Percentiles rank a stretch among this genome's conserved stretches.
Conservation (phyloP, 2,113 vertebrate species). For the Notothenia coriiceps region DNA sequence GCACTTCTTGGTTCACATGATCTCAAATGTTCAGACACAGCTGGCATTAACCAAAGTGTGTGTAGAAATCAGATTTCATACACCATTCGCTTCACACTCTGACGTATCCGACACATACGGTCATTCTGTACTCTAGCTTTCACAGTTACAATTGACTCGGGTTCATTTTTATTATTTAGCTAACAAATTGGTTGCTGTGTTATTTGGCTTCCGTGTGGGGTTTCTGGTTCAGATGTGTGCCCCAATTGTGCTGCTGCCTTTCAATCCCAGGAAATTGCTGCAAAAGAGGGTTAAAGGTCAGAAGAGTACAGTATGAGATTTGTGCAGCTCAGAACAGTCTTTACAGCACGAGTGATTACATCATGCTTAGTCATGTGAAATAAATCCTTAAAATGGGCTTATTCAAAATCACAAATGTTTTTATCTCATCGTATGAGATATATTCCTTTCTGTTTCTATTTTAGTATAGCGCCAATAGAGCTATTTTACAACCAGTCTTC, state of each 20-base stretch:
- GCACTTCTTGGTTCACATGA: background rate
- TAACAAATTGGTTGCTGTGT: conserved; percentile 3
- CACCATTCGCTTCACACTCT: background rate
- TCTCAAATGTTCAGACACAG: background rate
- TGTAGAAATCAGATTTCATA: conserved; percentile 2
- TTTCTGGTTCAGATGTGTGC: conserved; percentile 20
- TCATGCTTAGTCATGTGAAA: conserved; percentile 3
- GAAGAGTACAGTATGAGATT: conserved; percentile 1
- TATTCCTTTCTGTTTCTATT: background rate
- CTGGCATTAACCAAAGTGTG: background rate
- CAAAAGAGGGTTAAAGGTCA: conserved; percentile 35
- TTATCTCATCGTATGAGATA: background rate
- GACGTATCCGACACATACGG: background rate
- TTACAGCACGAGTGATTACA: background rate
- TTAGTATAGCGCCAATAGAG: background rate
- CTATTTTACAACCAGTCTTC: background rate
- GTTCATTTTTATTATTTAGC: background rate
- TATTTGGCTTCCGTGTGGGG: background rate
- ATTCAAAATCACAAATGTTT: background rate
- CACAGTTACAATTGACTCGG: background rate
- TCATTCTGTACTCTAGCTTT: background rate
- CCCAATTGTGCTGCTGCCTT: conserved; percentile 21
- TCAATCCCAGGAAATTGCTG: conserved; percentile 42
- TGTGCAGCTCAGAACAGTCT: conserved; percentile 10
- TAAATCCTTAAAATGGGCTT: background rate